Evolutionary conservation across 2,888 invertebrate genomes (phyloP).

Genomic region (Pimpla rufipes): DNA sequence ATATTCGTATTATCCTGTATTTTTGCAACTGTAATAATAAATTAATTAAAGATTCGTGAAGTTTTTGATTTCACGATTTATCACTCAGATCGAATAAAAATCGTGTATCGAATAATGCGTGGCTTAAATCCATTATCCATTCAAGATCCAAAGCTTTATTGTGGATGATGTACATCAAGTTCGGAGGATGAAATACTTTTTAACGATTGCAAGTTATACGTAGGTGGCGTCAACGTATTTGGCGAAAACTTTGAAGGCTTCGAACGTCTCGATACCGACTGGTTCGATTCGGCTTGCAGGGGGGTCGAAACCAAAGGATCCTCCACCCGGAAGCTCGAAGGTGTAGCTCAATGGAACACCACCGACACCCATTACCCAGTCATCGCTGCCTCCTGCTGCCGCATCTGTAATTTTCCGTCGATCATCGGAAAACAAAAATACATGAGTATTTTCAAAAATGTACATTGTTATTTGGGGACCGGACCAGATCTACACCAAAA

Average conservation of each 20-base stretch:
- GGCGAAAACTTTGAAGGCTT: constrained; percentile 86
- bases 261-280: constrained; percentile 88
- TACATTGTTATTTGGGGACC: too few relatives aligned
- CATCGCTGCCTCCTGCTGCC: constrained; percentile 89
- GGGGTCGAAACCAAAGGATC: constrained; percentile 87
- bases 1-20: constrained; percentile 41
- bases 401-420: constrained; percentile 81
- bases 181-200: too few relatives aligned
- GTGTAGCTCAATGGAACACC: constrained; percentile 88
- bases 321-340: constrained; percentile 88
- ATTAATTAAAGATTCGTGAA: neutral
- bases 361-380: constrained; percentile 87
- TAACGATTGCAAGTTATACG: neutral
- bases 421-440: neutral
- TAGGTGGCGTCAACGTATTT: constrained; percentile 79
- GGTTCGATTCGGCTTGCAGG: constrained; percentile 87
- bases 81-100: too few relatives aligned
- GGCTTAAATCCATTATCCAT: too few relatives aligned
- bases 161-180: too few relatives aligned
- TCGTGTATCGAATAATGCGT: too few relatives aligned
- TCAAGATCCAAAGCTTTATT: too few relatives aligned
- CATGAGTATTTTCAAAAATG: neutral
- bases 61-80: too few relatives aligned
- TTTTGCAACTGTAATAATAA: constrained; percentile 31
- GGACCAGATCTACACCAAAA: too few relatives aligned